phyloP scores from a whole-genome alignment of 2,113 vertebrate species.

The Sphaerodactylus townsendi region DNA sequence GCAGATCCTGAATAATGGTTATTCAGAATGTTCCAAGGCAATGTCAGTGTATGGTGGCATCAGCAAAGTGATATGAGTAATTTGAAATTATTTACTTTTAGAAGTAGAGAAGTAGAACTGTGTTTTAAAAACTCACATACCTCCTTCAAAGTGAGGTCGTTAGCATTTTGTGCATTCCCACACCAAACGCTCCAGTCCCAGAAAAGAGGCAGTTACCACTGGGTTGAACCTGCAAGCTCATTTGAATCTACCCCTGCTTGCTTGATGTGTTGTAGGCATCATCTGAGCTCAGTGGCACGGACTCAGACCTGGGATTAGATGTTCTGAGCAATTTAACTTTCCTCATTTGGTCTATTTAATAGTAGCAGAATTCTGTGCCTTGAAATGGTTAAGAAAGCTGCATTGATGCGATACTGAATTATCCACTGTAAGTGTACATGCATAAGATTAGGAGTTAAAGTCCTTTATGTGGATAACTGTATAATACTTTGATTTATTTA shows the following conservation, averaged over 20 bases:
- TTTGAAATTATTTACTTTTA: rapidly evolving
- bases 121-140: not conserved
- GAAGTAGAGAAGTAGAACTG: conserved; percentile 45
- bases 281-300: not conserved
- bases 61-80: not conserved
- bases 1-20: not conserved
- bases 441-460: too few relatives aligned
- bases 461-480: too few relatives aligned
- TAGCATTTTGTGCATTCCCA: conserved; percentile 44
- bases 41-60: not conserved
- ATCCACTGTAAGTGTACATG: too few relatives aligned
- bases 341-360: conserved; percentile 12
- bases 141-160: conserved; percentile 38
- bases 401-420: too few relatives aligned
- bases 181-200: conserved; percentile 9
- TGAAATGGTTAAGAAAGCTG: too few relatives aligned
- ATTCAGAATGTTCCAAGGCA: not conserved
- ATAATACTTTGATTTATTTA: too few relatives aligned
- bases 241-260: conserved; percentile 46
- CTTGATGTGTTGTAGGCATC: not conserved
- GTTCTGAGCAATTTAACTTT: not conserved
- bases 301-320: not conserved
- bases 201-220: not conserved
- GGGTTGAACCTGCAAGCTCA: not conserved
- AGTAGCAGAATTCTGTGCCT: too few relatives aligned